Base-by-base conservation (phyloP, 2,113 vertebrate genomes). In the Phoxinus phoxinus region DNA sequence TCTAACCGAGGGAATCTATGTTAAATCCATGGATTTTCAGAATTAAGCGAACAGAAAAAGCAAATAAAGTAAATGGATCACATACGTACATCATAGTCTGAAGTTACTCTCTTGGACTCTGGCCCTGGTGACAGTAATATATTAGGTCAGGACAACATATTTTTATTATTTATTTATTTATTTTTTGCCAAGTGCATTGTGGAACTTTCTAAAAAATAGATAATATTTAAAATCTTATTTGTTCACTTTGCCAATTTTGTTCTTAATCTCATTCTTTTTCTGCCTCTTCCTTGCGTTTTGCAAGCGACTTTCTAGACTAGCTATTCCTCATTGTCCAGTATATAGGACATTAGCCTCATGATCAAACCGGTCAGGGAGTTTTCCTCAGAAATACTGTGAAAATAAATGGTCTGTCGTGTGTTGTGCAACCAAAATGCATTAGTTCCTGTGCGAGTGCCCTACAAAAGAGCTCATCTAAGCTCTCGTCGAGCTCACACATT, bases 251-350 rank as follows among this genome's bases (percentile, higher is more conserved):
- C 10, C 46, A 48, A 11, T 76, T 37, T 46, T 71, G 56, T 41
- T 87, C 30, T 76, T 48, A 27, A 44, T 71, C 25, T 58, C 19
- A 41, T 21, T 83, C n/a, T 21, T 30, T 81, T n/a, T 65, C 58
- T 19, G 53, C 37, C 44, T 63, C 37, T 82, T 5, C 15, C n/a
- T 48, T 65, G 61, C 6, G 1, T 80, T 80, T 61, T 63, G 56
- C 35, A 80, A 78, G 51, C 76, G 15, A 37, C 11, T 59, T 59
- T 78, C 35, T n/a, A 37, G 13, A 80, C 77, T 19, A 5, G 23
- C 59, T 63, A 63, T 80, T 63, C n/a, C 63, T 80, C 78, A 80
- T 27, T 65, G 58, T 80, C 58, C 37, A 80, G 58, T 27, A 5
- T 27, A 5, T 27, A 80, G 78, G n/a, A 12, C 58, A 80, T 63